phyloP scores from a whole-genome alignment of 1,140 invertebrate genomes.

The Amphibalanus amphitrite region DNA sequence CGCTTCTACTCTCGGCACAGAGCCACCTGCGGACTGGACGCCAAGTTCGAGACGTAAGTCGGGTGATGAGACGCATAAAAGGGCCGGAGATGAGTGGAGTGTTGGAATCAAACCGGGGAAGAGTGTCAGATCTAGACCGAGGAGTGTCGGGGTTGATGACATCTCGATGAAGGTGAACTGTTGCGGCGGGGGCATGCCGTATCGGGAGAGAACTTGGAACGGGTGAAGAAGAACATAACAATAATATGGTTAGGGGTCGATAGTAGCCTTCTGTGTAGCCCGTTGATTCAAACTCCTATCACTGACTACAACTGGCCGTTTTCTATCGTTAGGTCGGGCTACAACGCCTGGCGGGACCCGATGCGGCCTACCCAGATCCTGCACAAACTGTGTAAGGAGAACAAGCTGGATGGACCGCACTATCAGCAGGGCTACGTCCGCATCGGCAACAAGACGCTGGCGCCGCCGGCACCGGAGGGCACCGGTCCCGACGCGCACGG shows the following conservation, averaged over 20 bases:
- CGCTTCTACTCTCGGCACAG: constrained; percentile 70
- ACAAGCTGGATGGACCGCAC: constrained; percentile 56
- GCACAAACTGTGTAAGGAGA: constrained; percentile 65
- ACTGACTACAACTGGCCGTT: constrained; percentile 1
- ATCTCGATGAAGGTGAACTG: no score
- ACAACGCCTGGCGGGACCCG: constrained; percentile 73
- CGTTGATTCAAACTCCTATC: constrained; percentile 7
- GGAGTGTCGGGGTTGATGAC: no score
- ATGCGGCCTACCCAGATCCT: constrained; percentile 76
- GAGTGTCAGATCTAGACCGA: no score
- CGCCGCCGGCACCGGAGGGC: constrained; percentile 41
- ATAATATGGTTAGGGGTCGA: constrained; percentile 7
- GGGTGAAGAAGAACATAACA: no score
- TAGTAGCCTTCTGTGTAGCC: background rate
- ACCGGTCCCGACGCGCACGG: constrained; percentile 27
- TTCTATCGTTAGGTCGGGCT: constrained; percentile 44
- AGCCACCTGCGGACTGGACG: constrained; percentile 63
- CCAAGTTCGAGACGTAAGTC: constrained; percentile 67
- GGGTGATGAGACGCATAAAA: no score
- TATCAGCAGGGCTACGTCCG: constrained; percentile 55
- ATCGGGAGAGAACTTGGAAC: no score
- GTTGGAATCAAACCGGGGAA: no score
- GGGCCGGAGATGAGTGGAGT: no score
- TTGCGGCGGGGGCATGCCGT: no score
- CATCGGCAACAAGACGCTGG: constrained; percentile 54